Evolutionary conservation across 1,140 invertebrate genomes (phyloP).

Genomic region (Scaptomyza hsui): DNA sequence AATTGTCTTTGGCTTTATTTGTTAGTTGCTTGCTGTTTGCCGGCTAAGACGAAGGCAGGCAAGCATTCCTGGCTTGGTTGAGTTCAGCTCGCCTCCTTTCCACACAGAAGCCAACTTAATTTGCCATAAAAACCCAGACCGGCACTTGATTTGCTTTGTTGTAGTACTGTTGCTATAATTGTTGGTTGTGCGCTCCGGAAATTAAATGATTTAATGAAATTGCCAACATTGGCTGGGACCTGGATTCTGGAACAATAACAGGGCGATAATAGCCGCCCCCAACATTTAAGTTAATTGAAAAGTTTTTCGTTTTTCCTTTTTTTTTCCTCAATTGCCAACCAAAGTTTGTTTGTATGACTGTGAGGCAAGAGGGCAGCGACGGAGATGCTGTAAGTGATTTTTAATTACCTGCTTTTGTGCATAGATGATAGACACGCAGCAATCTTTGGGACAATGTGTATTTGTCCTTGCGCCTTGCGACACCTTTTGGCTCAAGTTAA

Average conservation of each 20-base stretch:
- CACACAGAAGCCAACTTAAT: conserved; percentile 62
- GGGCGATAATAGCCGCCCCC: conserved; percentile 33
- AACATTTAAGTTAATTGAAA: conserved; percentile 77
- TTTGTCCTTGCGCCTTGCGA: background rate
- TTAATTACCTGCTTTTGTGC: conserved; percentile 71
- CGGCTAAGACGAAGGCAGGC: conserved; percentile 20
- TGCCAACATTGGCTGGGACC: conserved; percentile 60
- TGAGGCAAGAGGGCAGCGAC: background rate
- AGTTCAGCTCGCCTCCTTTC: background rate
- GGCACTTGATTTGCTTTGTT: conserved; percentile 72
- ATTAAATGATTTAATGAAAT: conserved; percentile 82
- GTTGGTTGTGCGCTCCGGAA: conserved; percentile 57
- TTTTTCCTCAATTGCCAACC: conserved; percentile 24
- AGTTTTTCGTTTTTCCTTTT: conserved; percentile 50
- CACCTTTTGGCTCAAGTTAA: conserved; percentile 54
- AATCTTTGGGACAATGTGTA: conserved; percentile 1
- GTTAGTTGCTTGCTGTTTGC: conserved; percentile 44
- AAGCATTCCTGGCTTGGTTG: background rate
- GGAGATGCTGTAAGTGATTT: conserved; percentile 60
- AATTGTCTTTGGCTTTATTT: conserved; percentile 65
- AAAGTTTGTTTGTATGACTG: conserved; percentile 11
- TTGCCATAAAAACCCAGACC: conserved; percentile 69
- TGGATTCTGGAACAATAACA: conserved; percentile 24
- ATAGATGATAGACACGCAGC: conserved; percentile 15
- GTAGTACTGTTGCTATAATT: conserved; percentile 22